Evolutionary conservation across 2,113 vertebrate species (phyloP).

Genomic region (Engraulis encrasicolus): DNA sequence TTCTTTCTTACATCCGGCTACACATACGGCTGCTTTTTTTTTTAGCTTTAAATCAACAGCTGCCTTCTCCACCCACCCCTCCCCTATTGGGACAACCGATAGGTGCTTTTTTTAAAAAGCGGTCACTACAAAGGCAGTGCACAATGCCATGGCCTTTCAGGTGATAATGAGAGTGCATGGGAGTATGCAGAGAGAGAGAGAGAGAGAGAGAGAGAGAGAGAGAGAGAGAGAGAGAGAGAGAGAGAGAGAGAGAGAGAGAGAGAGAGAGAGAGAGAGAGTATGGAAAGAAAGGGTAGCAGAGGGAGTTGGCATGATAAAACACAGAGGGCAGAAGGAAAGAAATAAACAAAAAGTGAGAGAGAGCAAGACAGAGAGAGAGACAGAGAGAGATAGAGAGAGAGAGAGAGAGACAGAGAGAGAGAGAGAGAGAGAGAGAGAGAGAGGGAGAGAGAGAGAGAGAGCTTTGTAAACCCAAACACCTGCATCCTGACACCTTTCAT

Average conservation of each 20-base stretch:
- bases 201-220: background rate
- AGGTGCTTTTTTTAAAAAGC: background rate
- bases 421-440: too few relatives aligned
- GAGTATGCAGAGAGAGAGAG: background rate
- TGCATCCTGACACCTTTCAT: slow-evolving; percentile 11
- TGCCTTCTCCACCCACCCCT: background rate
- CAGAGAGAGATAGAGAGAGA: background rate
- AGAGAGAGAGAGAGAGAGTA: too few relatives aligned
- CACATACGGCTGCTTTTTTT: too few relatives aligned
- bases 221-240: background rate
- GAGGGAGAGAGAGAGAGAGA: too few relatives aligned
- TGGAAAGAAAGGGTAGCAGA: too few relatives aligned
- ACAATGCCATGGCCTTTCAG: background rate
- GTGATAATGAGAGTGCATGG: background rate
- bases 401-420: too few relatives aligned
- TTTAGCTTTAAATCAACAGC: background rate
- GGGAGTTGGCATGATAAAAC: too few relatives aligned
- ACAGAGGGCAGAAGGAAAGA: background rate
- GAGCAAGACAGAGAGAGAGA: background rate
- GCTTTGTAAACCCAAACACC: background rate
- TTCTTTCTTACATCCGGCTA: background rate
- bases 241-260: too few relatives aligned
- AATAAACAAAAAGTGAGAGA: background rate
- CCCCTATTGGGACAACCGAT: too few relatives aligned
- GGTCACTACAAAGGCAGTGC: background rate